Conservation (phyloP, 2,797 vertebrate species). For the Halcyon chelicuti region DNA sequence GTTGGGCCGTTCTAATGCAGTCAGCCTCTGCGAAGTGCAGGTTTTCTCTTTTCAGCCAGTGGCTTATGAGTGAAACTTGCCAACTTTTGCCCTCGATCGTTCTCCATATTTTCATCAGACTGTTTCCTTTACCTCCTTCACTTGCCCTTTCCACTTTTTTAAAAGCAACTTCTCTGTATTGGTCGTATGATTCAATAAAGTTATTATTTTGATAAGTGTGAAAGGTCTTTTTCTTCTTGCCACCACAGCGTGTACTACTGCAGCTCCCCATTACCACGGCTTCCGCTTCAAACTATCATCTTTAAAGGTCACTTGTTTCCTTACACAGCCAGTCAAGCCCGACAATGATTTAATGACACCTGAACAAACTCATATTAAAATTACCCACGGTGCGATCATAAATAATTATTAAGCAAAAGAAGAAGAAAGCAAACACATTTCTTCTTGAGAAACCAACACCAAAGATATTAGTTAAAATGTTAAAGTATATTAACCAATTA, state of each 20-base stretch:
- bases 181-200: conserved; percentile 61
- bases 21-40: not conserved
- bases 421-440: conserved; percentile 70
- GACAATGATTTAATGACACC: conserved; percentile 78
- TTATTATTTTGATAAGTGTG: conserved; percentile 64
- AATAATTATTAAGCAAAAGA: conserved; percentile 74
- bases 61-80: not conserved
- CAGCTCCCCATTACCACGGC: conserved; percentile 61
- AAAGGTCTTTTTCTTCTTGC: conserved; percentile 68
- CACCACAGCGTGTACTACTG: conserved; percentile 40
- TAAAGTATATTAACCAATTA: conserved; percentile 85
- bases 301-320: conserved; percentile 82
- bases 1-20: not conserved
- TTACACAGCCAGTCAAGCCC: conserved; percentile 66
- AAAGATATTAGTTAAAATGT: conserved; percentile 82
- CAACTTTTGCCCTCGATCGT: not conserved
- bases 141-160: conserved; percentile 29
- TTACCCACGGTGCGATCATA: conserved; percentile 60
- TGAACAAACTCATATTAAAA: conserved; percentile 74
- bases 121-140: not conserved
- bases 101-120: not conserved
- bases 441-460: conserved; percentile 68
- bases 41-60: not conserved
- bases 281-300: conserved; percentile 75
- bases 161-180: conserved; percentile 34